Evolutionary conservation across 2,113 vertebrate species (phyloP), one percentile per base, ranked within the genome.

Genomic region (Porphyrio hochstetteri): DNA sequence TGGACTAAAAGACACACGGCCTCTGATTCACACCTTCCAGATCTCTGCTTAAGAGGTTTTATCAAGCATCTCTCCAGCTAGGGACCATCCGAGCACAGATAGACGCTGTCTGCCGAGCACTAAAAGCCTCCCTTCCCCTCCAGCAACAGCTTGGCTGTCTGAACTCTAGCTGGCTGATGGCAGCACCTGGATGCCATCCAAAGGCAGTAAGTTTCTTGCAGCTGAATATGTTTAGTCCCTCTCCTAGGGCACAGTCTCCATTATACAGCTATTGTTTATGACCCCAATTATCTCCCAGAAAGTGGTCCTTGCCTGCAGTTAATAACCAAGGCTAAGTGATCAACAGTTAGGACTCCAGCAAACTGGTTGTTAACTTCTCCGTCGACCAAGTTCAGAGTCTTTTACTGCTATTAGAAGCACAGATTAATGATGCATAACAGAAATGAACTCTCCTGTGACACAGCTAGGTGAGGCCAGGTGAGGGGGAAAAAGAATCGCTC

Each of bases 301-400:
- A 93, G 89, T 86, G 92, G 93, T 95, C 78, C 90, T 95, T 95
- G 93, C 77, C 82, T 84, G 71, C 85, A 96, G 82, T 97, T 97
- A 97, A 96, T 96, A 97, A 96, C 86, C 91, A 91, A 91, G 84
- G 91, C 92, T 96, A 96, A 96, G 92, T 95, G 97, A 93, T 97
- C 91, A 85, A 60, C 65, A 27, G 64, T 74, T 90, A 95, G 77
- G 55, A 57, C 89, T 93, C 82, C 57, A 71, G 89, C 53, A 74
- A 96, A 95, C 88, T 70, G 69, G 81, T 77, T 95, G 82, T 89
- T 96, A 95, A 90, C 86, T 95, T 96, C 86, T 84, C 83, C 81
- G 84, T 46, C 16, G 24, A 91, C 68, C 72, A 95, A 92, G 92
- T 95, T 92, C 90, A 50, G 78, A 76, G 42, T n/a, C 82, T 69